Evolutionary conservation across 2,113 vertebrate genomes (phyloP).

Genomic region (Panthera uncia): DNA sequence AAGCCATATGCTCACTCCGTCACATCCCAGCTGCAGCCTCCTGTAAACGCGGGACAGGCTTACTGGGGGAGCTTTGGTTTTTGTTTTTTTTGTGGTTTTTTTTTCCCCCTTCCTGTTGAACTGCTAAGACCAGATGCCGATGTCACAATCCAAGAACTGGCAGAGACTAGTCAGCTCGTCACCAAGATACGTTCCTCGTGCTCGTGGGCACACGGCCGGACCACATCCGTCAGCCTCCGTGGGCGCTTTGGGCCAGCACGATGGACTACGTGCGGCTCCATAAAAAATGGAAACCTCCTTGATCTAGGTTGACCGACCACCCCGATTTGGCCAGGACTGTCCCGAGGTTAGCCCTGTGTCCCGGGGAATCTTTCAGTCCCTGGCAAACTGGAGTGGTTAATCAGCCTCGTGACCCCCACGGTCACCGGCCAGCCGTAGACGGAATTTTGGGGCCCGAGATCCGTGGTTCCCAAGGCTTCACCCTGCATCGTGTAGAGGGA

Average conservation of each 20-base stretch:
- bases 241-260: not conserved
- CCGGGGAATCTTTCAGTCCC: not conserved
- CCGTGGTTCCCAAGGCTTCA: not conserved
- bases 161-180: not conserved
- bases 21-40: slow-evolving; percentile 67
- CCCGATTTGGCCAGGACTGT: not conserved
- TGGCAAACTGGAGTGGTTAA: not conserved
- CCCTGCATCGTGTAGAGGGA: not conserved
- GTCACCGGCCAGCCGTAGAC: not conserved
- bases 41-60: slow-evolving; percentile 47
- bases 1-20: slow-evolving; percentile 50
- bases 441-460: not conserved
- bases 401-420: too few species aligned
- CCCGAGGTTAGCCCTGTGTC: not conserved
- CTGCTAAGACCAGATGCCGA: slow-evolving; percentile 66
- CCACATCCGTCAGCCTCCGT: not conserved
- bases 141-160: slow-evolving; percentile 32
- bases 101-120: slow-evolving; percentile 44
- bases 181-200: not conserved
- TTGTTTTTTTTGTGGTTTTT: not conserved
- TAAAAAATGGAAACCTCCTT: not conserved
- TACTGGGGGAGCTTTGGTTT: not conserved
- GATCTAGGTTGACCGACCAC: not conserved
- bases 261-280: not conserved
- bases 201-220: not conserved